Percentiles rank a stretch among this genome's conserved stretches.
Evolutionary conservation across 2,888 invertebrate genomes (phyloP).

Genomic region (Lasioglossum lativentre): DNA sequence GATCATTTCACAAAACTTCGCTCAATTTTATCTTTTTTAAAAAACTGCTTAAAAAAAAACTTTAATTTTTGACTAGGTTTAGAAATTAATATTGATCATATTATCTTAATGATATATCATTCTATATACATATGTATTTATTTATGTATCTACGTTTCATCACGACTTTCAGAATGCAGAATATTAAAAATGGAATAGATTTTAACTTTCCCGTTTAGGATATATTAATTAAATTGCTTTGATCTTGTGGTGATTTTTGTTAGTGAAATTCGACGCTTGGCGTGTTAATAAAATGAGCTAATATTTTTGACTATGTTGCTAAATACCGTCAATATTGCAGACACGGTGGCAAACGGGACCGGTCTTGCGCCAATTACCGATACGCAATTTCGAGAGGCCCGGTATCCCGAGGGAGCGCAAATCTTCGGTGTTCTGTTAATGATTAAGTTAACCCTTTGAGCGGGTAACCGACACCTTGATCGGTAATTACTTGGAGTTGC

Average conservation of each 20-base stretch:
- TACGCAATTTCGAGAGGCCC: conserved; percentile 58
- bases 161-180: too few relatives aligned
- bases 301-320: neutral
- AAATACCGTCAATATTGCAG: neutral
- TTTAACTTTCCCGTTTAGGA: too few relatives aligned
- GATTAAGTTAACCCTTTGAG: conserved; percentile 73
- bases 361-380: conserved; percentile 19
- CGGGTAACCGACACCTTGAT: conserved; percentile 69
- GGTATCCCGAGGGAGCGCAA: conserved; percentile 49
- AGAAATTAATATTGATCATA: too few relatives aligned
- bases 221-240: neutral
- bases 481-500: conserved; percentile 70
- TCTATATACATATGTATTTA: too few relatives aligned
- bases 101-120: too few relatives aligned
- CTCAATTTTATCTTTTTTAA: too few relatives aligned
- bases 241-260: neutral
- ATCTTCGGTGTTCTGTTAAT: conserved; percentile 66
- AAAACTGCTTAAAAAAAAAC: too few relatives aligned
- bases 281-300: neutral
- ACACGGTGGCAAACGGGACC: neutral
- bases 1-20: too few relatives aligned
- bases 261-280: neutral
- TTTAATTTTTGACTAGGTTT: too few relatives aligned
- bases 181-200: too few relatives aligned
- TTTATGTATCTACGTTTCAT: too few relatives aligned